Conservation (phyloP, 1,140 invertebrate species). For the Aphaenogaster floridana region DNA sequence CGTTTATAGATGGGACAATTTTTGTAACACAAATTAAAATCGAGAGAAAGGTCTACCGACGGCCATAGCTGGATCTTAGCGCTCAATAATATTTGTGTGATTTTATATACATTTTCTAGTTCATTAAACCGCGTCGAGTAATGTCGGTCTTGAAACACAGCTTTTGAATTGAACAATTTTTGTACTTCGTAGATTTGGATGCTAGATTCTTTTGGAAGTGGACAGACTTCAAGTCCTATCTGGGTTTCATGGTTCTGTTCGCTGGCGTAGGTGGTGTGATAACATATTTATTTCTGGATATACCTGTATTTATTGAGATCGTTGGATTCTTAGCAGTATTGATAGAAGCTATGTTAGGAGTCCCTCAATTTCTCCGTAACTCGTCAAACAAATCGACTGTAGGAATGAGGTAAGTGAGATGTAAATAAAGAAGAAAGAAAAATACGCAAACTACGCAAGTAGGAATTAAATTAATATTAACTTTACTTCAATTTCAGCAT, state of each 20-base stretch:
- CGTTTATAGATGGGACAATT: conserved; percentile 4
- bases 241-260: conserved; percentile 97
- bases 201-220: conserved; percentile 98
- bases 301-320: conserved; percentile 94
- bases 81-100: too few species aligned
- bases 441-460: neutral
- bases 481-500: conserved; percentile 88
- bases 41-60: too few species aligned
- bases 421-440: conserved; percentile 17
- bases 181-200: conserved; percentile 93
- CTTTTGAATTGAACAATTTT: conserved; percentile 46
- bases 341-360: conserved; percentile 98
- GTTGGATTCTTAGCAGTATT: conserved; percentile 98
- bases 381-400: conserved; percentile 95
- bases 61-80: too few species aligned
- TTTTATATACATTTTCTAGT: too few species aligned
- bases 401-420: conserved; percentile 95
- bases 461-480: neutral
- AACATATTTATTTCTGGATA: conserved; percentile 95
- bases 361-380: conserved; percentile 97
- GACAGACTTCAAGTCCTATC: conserved; percentile 99
- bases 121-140: too few species aligned
- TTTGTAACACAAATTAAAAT: too few species aligned
- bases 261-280: conserved; percentile 93
- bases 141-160: too few species aligned